Base-by-base conservation (phyloP, 2,888 invertebrate genomes). In the Chromoteleia sp. region DNA sequence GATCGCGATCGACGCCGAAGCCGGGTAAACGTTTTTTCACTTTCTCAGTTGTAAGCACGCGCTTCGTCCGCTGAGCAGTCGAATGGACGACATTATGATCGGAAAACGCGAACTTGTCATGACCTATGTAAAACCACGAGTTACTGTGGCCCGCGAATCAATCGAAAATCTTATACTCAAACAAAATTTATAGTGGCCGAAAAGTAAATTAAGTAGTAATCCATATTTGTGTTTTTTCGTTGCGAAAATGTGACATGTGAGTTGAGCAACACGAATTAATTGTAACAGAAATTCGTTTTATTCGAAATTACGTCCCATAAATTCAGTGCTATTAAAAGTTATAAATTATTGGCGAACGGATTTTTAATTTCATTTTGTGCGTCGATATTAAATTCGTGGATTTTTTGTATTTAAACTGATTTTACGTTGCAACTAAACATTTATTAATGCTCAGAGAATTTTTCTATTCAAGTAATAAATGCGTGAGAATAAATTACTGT, bases 11-110 rank as follows among this genome's bases (percentile, higher is more conserved):
- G 59, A 68, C 41, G 70, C 30, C 50, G 14, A 48, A 58, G 50
- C 58, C 58, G 70, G 70, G 50, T 67, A 41, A 54, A 67, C 67
- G 67, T 59, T 71, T 59, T 30, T 30, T 19, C 71, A 39, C 48
- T 58, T 71, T 59, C 59, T 41, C 59, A 71, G 71, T 71, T 71
- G 48, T 14, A 59, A 71, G 59, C 71, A 39, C 71, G 71, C 61
- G 71, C 61, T 39, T 61, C 14, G 36, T 50, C 65, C 30, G 50
- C 50, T n/a, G 48, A 33, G 33, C 19, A 41, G 61, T 29, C 71
- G 68, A 30, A 54, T 41, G 17, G n/a, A n/a, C 56, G 59, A 59
- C 71, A 17, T 45, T 54, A 71, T 71, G 71, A 59, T 36, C 45
- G 19, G 29, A 15, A 29, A 17, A 19, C 58, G 71, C 39, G 48